Percentiles rank a stretch among this genome's conserved stretches.
phyloP scores from a whole-genome alignment of 2,888 invertebrate genomes.

The Drosophila melanosoma region DNA sequence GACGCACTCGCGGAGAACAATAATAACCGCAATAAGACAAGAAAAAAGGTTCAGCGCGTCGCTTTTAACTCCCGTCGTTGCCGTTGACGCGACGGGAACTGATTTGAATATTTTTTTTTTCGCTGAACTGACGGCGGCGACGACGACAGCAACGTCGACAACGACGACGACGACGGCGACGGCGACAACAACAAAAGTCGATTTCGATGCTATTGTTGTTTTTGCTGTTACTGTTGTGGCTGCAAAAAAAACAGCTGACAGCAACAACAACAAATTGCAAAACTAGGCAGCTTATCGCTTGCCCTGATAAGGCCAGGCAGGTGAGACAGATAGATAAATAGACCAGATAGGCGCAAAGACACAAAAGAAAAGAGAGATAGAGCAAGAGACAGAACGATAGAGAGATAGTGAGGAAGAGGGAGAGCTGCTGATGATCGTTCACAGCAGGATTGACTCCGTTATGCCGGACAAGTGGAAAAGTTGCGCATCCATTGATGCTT shows the following conservation, averaged over 20 bases:
- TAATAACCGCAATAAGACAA: not conserved
- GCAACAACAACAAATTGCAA: constrained; percentile 40
- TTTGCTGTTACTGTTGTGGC: constrained; percentile 26
- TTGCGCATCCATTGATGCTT: not conserved
- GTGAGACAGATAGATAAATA: constrained; percentile 54
- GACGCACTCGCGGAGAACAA: not conserved
- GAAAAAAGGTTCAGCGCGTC: constrained; percentile 24
- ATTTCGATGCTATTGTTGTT: constrained; percentile 31
- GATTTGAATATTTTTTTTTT: constrained; percentile 66
- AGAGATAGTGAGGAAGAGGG: not conserved
- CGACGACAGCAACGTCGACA: constrained; percentile 24
- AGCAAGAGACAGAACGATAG: not conserved
- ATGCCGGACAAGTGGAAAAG: not conserved
- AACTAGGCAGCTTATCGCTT: constrained; percentile 53
- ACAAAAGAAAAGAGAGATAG: not conserved
- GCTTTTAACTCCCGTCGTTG: constrained; percentile 42
- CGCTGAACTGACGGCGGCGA: constrained; percentile 33
- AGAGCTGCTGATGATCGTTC: not conserved
- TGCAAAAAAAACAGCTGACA: constrained; percentile 50
- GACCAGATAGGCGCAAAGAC: constrained; percentile 40
- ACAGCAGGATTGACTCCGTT: constrained; percentile 9
- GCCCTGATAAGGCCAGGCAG: constrained; percentile 48
- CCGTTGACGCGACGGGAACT: constrained; percentile 71
- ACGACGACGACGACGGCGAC: not conserved
- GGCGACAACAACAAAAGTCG: constrained; percentile 18